Evolutionary conservation across 2,888 invertebrate genomes (phyloP).

Genomic region (Drosophila rubida): DNA sequence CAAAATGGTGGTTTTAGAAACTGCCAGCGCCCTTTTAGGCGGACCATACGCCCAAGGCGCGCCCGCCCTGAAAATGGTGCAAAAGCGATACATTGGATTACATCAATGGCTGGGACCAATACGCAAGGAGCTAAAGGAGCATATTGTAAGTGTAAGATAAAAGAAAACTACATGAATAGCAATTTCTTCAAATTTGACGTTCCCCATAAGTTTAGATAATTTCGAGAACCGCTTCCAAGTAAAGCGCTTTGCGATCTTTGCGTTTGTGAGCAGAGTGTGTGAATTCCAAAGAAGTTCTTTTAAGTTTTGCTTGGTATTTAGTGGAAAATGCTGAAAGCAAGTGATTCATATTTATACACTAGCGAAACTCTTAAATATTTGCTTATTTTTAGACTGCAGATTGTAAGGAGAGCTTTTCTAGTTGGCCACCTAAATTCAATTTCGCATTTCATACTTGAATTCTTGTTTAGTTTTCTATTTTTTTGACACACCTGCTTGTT

Average conservation of each 20-base stretch:
- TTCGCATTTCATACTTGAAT: neutral
- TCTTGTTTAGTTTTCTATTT: neutral
- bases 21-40: conserved; percentile 90
- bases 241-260: too few species aligned
- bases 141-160: conserved; percentile 92
- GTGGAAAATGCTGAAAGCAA: too few species aligned
- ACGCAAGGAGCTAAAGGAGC: conserved; percentile 92
- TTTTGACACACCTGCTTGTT: neutral
- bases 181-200: too few species aligned
- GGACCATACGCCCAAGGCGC: conserved; percentile 92
- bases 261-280: too few species aligned
- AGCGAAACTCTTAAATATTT: neutral
- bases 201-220: too few species aligned
- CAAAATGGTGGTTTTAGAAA: conserved; percentile 90
- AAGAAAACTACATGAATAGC: too few species aligned
- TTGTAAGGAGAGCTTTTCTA: neutral
- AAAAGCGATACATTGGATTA: conserved; percentile 95
- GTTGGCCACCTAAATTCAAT: neutral
- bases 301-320: too few species aligned
- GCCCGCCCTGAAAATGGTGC: conserved; percentile 94
- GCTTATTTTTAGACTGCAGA: neutral
- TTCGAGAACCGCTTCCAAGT: too few species aligned
- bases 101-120: conserved; percentile 95
- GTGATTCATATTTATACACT: too few species aligned
- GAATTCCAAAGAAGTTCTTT: too few species aligned